A percentile compares a stretch with the other conserved stretches of the same genome.
These are phyloP conservation scores for Melipona quadrifasciata DNA, from an alignment of 1,140 invertebrate species.

Conservation along the genomic window DNA sequence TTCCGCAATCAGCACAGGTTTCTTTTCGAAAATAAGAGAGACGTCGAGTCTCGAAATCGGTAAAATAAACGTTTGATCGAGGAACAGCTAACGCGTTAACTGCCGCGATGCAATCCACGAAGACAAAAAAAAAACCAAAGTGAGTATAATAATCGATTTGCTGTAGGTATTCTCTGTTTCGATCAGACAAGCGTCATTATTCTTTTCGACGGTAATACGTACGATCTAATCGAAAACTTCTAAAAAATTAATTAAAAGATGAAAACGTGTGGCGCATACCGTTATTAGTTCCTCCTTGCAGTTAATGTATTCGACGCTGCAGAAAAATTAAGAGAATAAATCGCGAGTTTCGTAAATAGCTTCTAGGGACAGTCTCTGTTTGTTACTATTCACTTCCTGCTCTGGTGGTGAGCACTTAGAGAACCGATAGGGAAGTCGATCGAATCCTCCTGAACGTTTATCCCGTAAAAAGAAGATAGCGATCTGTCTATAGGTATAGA, in stretches of 20 bases:
- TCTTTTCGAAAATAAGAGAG: slow-evolving; percentile 7
- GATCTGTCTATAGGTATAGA: slow-evolving; percentile 1
- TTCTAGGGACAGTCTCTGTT: slow-evolving; percentile 1
- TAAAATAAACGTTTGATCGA: slow-evolving; percentile 12
- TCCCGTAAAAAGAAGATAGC: background rate
- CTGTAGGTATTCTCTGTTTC: background rate
- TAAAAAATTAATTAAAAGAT: background rate
- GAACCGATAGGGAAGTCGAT: background rate
- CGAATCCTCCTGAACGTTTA: slow-evolving; percentile 19
- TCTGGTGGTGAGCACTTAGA: background rate
- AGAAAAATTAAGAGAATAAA: background rate
- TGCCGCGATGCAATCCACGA: slow-evolving; percentile 1
- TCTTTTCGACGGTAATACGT: background rate
- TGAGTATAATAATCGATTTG: background rate
- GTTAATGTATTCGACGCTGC: background rate
- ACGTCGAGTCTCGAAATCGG: background rate
- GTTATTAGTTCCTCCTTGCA: slow-evolving; percentile 21
- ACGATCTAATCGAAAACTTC: background rate
- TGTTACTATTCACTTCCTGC: slow-evolving; percentile 6
- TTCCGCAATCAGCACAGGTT: slow-evolving; percentile 8
- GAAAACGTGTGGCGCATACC: background rate
- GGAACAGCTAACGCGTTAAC: slow-evolving; percentile 27
- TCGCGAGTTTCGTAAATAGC: background rate
- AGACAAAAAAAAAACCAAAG: background rate
- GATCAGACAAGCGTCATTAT: background rate